phyloP scores from a whole-genome alignment of 2,797 vertebrate species.

The Lithobates pipiens region DNA sequence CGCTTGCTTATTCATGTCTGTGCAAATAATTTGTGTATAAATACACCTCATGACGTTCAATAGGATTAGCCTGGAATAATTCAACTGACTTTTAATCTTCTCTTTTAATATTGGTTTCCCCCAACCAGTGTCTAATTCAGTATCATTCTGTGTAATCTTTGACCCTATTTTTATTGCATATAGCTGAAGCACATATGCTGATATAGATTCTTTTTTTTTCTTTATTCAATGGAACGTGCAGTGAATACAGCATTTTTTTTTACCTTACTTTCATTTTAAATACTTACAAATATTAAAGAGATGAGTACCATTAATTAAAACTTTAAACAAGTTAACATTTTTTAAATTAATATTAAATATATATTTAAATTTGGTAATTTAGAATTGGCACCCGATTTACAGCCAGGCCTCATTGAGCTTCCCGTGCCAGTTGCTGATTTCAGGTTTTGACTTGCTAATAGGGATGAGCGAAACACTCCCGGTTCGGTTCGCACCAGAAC shows the following conservation, averaged over 20 bases:
- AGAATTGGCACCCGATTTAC: no score
- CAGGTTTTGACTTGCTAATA: no score
- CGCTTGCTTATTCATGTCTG: constrained; percentile 72
- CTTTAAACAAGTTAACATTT: no score
- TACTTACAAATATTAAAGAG: background rate
- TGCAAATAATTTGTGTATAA: constrained; percentile 74
- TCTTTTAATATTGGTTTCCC: constrained; percentile 74
- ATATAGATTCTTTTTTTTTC: background rate
- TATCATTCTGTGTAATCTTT: constrained; percentile 51
- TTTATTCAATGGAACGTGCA: background rate
- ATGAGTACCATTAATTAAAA: background rate
- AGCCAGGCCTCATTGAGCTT: no score
- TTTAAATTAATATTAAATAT: no score
- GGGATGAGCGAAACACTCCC: no score
- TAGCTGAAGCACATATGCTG: constrained; percentile 64
- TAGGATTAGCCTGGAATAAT: constrained; percentile 77
- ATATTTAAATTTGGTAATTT: no score
- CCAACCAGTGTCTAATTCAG: constrained; percentile 64
- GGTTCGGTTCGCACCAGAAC: no score
- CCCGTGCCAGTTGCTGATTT: no score
- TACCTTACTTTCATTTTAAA: no score
- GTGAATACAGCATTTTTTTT: no score
- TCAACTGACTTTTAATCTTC: constrained; percentile 74
- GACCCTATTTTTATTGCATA: constrained; percentile 15
- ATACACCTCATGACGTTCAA: constrained; percentile 74